Conservation (phyloP, 2,888 invertebrate species). For the Slavum lentiscoides region DNA sequence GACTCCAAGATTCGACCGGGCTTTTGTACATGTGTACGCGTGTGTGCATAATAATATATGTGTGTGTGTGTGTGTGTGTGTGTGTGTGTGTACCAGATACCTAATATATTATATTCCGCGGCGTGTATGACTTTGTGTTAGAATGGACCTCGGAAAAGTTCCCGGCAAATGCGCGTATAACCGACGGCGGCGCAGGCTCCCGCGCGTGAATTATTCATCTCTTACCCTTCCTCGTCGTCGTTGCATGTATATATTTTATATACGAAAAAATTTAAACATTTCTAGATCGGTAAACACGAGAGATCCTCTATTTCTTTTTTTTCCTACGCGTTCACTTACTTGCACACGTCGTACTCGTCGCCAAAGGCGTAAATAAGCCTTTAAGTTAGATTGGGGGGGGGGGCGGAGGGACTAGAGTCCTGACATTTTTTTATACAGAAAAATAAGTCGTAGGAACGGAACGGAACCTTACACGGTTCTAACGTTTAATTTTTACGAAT, state of each 20-base stretch:
- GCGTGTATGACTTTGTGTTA: too few relatives aligned
- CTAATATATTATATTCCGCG: too few relatives aligned
- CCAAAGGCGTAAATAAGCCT: too few relatives aligned
- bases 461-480: too few relatives aligned
- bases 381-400: too few relatives aligned
- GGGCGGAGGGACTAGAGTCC: too few relatives aligned
- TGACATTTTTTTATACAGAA: too few relatives aligned
- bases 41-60: conserved; percentile 8
- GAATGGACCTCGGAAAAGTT: too few relatives aligned
- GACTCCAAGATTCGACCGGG: conserved; percentile 32
- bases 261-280: conserved; percentile 23
- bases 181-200: too few relatives aligned
- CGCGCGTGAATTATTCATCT: neutral
- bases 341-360: neutral
- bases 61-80: neutral
- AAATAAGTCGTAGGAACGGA: too few relatives aligned
- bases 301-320: neutral
- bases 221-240: neutral
- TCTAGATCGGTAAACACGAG: conserved; percentile 12
- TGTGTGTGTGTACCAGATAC: neutral
- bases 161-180: too few relatives aligned
- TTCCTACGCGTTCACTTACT: neutral
- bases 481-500: too few relatives aligned
- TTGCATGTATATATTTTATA: neutral
- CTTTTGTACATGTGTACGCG: conserved; percentile 15